Evolutionary conservation across 2,113 vertebrate genomes (phyloP).

Genomic region (Strigops habroptila): DNA sequence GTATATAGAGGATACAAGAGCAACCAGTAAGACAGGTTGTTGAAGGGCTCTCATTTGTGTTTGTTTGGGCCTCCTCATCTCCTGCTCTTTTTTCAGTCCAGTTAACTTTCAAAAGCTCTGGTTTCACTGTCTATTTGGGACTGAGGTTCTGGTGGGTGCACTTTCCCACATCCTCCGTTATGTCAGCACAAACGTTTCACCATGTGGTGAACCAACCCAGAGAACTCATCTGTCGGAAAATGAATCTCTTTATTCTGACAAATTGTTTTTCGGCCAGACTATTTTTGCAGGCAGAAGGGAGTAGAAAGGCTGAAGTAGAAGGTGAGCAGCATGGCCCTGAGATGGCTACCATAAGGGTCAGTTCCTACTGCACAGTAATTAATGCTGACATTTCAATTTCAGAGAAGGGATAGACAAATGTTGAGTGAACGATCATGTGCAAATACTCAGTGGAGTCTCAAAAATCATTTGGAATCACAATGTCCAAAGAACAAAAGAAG

Average conservation of each 20-base stretch:
- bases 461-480: background rate
- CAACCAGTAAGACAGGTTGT: background rate
- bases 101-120: background rate
- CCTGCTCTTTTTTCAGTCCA: background rate
- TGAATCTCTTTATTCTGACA: background rate
- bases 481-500: background rate
- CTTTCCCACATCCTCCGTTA: background rate
- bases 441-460: background rate
- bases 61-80: background rate
- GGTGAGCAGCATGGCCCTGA: background rate
- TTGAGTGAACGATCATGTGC: rapidly evolving
- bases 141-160: background rate
- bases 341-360: background rate
- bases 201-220: background rate
- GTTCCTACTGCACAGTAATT: background rate
- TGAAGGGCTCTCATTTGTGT: background rate
- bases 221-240: background rate
- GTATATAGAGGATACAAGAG: background rate
- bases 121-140: background rate
- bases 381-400: background rate
- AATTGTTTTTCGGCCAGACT: background rate
- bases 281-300: background rate
- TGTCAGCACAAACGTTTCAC: background rate
- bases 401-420: too few relatives aligned
- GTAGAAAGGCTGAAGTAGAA: background rate